phyloP scores from a whole-genome alignment of 2,797 vertebrate species.

The Prunella strophiata region DNA sequence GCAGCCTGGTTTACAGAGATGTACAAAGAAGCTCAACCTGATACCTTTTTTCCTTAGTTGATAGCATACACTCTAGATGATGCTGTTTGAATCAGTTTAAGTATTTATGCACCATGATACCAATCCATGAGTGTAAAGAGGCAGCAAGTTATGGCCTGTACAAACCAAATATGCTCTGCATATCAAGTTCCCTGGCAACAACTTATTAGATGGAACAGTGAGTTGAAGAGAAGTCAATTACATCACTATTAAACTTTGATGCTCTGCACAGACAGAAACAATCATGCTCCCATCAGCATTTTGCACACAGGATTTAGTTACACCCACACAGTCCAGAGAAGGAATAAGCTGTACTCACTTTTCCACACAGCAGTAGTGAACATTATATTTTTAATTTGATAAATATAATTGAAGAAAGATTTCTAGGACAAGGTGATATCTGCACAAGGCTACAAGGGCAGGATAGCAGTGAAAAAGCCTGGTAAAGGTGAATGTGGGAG shows the following conservation, averaged over 20 bases:
- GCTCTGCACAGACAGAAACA: not conserved
- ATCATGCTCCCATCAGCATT: not conserved
- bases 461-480: not conserved
- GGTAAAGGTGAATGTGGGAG: not conserved
- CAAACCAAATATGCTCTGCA: not conserved
- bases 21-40: not conserved
- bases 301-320: not conserved
- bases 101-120: not conserved
- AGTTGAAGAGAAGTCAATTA: not conserved
- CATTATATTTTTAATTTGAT: not conserved
- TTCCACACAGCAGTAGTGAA: not conserved
- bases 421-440: not conserved
- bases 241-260: not conserved
- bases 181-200: not conserved
- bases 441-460: not conserved
- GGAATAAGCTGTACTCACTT: not conserved
- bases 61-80: not conserved
- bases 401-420: not conserved
- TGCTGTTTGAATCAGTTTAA: not conserved
- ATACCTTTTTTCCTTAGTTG: not conserved
- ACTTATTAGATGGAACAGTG: not conserved
- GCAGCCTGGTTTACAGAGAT: not conserved
- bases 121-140: not conserved
- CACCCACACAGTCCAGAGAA: not conserved
- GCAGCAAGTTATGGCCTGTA: not conserved